Evolutionary conservation across 2,888 invertebrate species (phyloP).

Genomic region (Lamellibrachia satsuma): DNA sequence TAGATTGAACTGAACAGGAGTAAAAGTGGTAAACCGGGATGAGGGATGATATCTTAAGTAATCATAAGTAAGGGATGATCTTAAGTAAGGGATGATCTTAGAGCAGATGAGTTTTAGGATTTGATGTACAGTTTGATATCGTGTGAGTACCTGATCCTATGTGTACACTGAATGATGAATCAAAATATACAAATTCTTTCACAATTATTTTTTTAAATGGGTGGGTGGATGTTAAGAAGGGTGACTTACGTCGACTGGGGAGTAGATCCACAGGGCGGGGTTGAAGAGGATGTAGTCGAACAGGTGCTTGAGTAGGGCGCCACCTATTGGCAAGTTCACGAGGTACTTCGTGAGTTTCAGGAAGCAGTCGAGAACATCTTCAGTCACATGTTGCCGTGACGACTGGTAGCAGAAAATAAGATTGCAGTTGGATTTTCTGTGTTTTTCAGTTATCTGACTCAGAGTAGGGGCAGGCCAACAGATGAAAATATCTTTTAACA

Average conservation of each 20-base stretch:
- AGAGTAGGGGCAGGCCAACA: not conserved
- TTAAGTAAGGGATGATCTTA: no score
- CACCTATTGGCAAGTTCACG: constrained; percentile 58
- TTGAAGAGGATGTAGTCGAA: constrained; percentile 99
- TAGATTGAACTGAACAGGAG: no score
- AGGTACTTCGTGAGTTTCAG: constrained; percentile 65
- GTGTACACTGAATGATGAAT: not conserved
- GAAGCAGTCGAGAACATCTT: constrained; percentile 84
- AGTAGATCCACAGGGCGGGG: constrained; percentile 98
- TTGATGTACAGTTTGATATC: no score
- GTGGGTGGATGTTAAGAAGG: not conserved
- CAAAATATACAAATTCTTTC: not conserved
- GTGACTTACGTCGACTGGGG: constrained; percentile 84
- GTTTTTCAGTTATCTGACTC: not conserved
- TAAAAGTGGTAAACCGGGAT: no score
- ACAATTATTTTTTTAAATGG: not conserved
- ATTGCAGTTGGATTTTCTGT: not conserved
- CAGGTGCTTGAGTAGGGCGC: constrained; percentile 76
- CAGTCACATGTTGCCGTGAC: constrained; percentile 83
- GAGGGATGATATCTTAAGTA: no score
- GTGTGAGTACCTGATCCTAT: no score
- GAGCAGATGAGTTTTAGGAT: no score
- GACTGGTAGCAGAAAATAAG: constrained; percentile 50
- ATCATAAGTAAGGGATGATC: no score
- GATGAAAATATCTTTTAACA: not conserved